Evolutionary conservation across 2,888 invertebrate species (phyloP), one percentile per base, ranked within the genome.

Genomic region (Agrotis segetum): DNA sequence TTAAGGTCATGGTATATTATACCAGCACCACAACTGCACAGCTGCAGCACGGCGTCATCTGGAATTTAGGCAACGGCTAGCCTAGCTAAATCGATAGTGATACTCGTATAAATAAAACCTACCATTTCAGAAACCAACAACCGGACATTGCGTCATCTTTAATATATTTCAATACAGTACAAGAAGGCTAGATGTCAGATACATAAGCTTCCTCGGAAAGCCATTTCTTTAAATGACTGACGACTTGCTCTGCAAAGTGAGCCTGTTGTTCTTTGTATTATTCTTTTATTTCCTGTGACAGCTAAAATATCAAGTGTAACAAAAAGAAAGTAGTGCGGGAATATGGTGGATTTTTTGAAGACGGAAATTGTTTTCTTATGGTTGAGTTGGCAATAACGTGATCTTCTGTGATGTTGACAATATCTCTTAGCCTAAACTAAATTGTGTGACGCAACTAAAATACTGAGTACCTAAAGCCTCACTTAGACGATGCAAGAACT

Each of bases 201-300:
- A 70, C 71, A 81, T 29, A 66, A 77, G 59, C 65, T 59, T 59
- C 40, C 56, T 52, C 46, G 24, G 46, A 40, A 77, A 81, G 16
- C 81, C 65, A 69, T 81, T 77, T 63, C 5, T 55, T 63, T 62
- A 78, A 77, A 81, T 78, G 77, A 77, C 53, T 77, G 82, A 81
- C 58, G 77, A 77, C 77, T 77, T 44, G 46, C 40, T 47, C 34
- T 50, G 64, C 13, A 50, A 76, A 74, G 56, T 62, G 62, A 62
- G 77, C 47, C 17, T 11, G 53, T 53, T 59, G 17, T 46, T 50
- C 50, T 62, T 65, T 55, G 24, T 65, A 47, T 58, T 77, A 44
- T 69, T 24, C 49, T 81, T 64, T 69, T 65, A 81, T 65, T 64
- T 76, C 19, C 34, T 49, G 52, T 58, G 17, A 40, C 76, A 56